Evolutionary conservation across 2,888 invertebrate genomes (phyloP).

Genomic region (Zele albiditarsus): DNA sequence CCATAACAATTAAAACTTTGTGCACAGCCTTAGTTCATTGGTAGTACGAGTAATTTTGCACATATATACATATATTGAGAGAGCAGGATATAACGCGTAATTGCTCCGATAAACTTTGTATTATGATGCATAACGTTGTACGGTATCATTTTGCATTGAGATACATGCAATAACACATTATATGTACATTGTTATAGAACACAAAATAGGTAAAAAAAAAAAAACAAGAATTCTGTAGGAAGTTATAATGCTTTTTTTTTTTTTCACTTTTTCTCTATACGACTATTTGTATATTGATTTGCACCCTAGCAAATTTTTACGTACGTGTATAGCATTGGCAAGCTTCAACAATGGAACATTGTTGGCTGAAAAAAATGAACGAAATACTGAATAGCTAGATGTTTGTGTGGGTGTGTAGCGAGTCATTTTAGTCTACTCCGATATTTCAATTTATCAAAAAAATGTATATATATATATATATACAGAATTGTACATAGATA

Average conservation of each 20-base stretch:
- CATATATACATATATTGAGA: constrained; percentile 4
- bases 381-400: background rate
- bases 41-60: constrained; percentile 35
- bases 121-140: constrained; percentile 57
- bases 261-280: background rate
- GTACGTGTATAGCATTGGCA: constrained; percentile 44
- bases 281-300: constrained; percentile 45
- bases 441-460: constrained; percentile 6
- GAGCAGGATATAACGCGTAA: constrained; percentile 27
- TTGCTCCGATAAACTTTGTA: constrained; percentile 60
- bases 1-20: constrained; percentile 67
- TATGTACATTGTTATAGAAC: background rate
- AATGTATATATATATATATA: background rate
- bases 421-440: constrained; percentile 38
- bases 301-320: constrained; percentile 47
- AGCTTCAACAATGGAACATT: constrained; percentile 36
- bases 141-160: background rate
- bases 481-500: background rate
- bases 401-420: background rate
- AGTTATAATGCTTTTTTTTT: background rate
- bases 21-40: constrained; percentile 52
- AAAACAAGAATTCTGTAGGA: background rate
- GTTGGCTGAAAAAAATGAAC: constrained; percentile 8
- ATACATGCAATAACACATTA: background rate
- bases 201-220: background rate